Evolutionary conservation across 2,797 vertebrate species (phyloP), one percentile per base, ranked within the genome.

Genomic region (Onychomys leucogaster): DNA sequence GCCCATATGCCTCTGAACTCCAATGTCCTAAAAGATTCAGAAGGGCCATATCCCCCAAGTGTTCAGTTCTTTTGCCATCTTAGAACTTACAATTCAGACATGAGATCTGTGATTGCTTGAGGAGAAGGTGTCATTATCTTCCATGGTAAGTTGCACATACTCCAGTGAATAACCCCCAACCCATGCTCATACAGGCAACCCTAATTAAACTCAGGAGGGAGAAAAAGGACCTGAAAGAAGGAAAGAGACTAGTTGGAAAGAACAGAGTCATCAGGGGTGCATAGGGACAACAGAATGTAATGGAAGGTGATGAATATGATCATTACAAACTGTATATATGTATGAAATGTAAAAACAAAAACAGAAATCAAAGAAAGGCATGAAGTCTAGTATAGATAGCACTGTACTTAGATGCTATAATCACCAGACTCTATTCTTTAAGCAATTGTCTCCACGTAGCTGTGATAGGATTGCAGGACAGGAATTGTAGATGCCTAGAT

Each of bases 51-150:
- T 78, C 78, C 55, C 71, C 29, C 10, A 55, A 75, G 69, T 65
- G 1, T 46, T 87, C 69, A 25, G 11, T 29, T 71, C 91, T 92
- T 43, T 61, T 83, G 94, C 17, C 23, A 57, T 23, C 69, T 93
- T 75, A 95, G 89, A 94, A 92, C 55, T 77, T 67, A 82, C 27
- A 13, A 25, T 49, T 63, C 65, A 90, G 61, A 78, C 21, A 67
- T 46, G 16, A 90, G 34, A 87, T 29, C 67, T 57, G 52, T 57
- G n/a, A 73, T 37, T 41, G n/a, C 49, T 71, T 9, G 25, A 34
- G n/a, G 49, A 41, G 23, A 14, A 29, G 19, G 34, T 81, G 52
- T 81, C 16, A 37, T 81, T 57, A 6, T 11, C 10, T 57, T 25
- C 32, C 19, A 19, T 57, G 19, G 34, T 37, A 27, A 81, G 34